Evolutionary conservation across 92 coral and sea anemone species (phyloP).

Genomic region (Desmophyllum pertusum): DNA sequence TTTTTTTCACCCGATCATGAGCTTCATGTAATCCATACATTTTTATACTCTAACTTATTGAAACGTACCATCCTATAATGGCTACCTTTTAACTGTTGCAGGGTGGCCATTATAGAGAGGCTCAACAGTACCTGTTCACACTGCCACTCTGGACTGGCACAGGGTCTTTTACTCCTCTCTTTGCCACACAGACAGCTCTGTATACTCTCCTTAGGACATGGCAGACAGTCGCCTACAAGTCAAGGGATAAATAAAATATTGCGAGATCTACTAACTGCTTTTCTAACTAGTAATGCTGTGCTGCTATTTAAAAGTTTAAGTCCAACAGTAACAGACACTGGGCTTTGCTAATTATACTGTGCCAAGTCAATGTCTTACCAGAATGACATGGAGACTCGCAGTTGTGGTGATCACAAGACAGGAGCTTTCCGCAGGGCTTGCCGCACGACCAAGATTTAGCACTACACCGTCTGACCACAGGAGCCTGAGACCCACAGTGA

Average conservation of each 20-base stretch:
- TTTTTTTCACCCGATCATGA: too few species aligned
- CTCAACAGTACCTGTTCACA: constrained; percentile 77
- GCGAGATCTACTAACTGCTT: too few species aligned
- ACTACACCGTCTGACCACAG: constrained; percentile 86
- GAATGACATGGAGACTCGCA: constrained; percentile 85
- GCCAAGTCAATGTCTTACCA: constrained; percentile 47
- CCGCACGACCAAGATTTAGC: constrained; percentile 98
- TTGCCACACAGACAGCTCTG: constrained; percentile 87
- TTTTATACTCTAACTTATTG: too few species aligned
- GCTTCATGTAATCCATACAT: too few species aligned
- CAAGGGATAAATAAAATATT: background rate
- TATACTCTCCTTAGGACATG: constrained; percentile 86
- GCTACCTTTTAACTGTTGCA: too few species aligned
- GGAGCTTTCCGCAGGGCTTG: constrained; percentile 79
- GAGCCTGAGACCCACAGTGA: constrained; percentile 88
- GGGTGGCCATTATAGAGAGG: too few species aligned
- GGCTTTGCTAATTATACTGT: too few species aligned
- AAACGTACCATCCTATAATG: too few species aligned
- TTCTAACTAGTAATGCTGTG: too few species aligned
- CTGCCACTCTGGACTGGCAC: constrained; percentile 95
- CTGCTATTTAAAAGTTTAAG: too few species aligned
- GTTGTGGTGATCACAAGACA: constrained; percentile 89
- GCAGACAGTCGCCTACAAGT: constrained; percentile 76
- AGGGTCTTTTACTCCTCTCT: constrained; percentile 68
- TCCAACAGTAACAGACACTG: too few species aligned